Evolutionary conservation across 2,888 invertebrate genomes (phyloP).

Genomic region (Xanthorhoe designata): DNA sequence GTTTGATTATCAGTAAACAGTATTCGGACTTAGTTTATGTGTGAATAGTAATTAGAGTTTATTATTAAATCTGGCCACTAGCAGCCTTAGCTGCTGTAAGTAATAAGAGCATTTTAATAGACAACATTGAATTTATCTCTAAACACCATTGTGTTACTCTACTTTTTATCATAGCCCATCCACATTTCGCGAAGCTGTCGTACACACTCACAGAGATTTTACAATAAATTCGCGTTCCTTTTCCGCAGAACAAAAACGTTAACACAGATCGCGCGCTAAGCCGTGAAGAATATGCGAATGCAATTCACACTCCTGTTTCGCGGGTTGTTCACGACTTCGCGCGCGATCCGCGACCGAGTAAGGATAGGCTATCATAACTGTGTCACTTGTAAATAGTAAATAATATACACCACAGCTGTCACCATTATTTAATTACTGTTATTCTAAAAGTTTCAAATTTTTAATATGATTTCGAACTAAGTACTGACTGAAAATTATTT

Average conservation of each 20-base stretch:
- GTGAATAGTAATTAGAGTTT: background rate
- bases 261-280: too few relatives aligned
- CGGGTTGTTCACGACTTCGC: too few relatives aligned
- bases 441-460: slow-evolving; percentile 6
- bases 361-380: too few relatives aligned
- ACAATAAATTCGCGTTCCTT: too few relatives aligned
- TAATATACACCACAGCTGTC: slow-evolving; percentile 1
- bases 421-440: background rate
- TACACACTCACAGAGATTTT: too few relatives aligned
- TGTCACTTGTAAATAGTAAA: background rate
- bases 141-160: background rate
- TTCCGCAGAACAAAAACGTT: too few relatives aligned
- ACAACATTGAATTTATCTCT: background rate
- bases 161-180: background rate
- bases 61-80: background rate
- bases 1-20: slow-evolving; percentile 68
- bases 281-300: too few relatives aligned
- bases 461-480: slow-evolving; percentile 21
- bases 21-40: slow-evolving; percentile 38
- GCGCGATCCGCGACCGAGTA: too few relatives aligned
- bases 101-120: background rate
- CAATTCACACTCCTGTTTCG: too few relatives aligned
- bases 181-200: too few relatives aligned
- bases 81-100: background rate
- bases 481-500: slow-evolving; percentile 41